Evolutionary conservation across 2,888 invertebrate species (phyloP), one percentile per base, ranked within the genome.

Genomic region (Malthinus seriepunctatus): DNA sequence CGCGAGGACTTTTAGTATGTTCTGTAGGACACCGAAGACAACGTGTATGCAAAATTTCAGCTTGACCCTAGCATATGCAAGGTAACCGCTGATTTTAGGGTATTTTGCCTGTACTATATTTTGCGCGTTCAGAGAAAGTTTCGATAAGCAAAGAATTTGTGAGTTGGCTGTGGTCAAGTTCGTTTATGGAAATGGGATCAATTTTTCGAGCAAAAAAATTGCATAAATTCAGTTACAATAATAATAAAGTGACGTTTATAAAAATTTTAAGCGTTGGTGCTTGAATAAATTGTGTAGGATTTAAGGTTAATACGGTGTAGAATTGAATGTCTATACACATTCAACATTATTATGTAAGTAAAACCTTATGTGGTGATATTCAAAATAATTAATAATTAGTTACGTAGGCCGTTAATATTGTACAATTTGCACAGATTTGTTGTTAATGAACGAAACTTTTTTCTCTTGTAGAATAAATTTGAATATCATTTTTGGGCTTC

Each of bases 261-360:
- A 23, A 3, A 23, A 23, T 23, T 23, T 23, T 5, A 67, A 66
- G 69, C 69, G 69, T 71, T 71, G 70, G 71, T 67, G 69, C 63
- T 66, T 60, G 67, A 67, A 70, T 66, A 67, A 67, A 67, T 65
- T 59, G 69, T 64, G 71, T 71, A 66, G 71, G 71, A 58, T 63
- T 63, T 60, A 69, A 67, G 64, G 67, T 63, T 62, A 64, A 63
- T 62, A 56, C 59, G 58, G 68, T 65, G 63, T 62, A 66, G 63
- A 67, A 60, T 57, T 52, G 62, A 64, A 55, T 56, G 54, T 59
- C n/a, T n/a, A 63, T 63, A 59, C 54, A 58, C 49, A 51, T 23
- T 23, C 51, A 55, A 50, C 49, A 60, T 64, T 63, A 65, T 70
- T 69, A 69, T 67, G 66, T 66, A 69, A 69, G 68, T 63, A 64